phyloP scores from a whole-genome alignment of 2,113 vertebrate species.

The Esox niger region DNA sequence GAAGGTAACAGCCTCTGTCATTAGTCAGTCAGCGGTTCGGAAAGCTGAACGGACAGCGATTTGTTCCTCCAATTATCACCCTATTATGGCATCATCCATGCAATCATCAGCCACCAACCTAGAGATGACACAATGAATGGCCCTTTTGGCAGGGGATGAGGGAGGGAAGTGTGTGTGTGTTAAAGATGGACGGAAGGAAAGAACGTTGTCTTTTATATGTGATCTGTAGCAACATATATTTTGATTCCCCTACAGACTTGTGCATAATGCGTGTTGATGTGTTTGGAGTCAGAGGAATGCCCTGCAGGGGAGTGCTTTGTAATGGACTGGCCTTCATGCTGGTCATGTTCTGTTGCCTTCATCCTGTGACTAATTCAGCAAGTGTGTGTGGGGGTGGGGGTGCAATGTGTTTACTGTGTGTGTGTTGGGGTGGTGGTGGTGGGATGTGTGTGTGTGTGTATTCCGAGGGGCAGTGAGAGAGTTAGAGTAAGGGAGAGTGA shows the following conservation, averaged over 20 bases:
- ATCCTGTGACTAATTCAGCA: no score
- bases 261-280: no score
- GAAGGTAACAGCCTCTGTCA: slow-evolving; percentile 51
- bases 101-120: slow-evolving; percentile 41
- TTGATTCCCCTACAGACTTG: no score
- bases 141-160: neutral
- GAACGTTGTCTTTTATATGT: no score
- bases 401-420: slow-evolving; percentile 16
- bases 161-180: neutral
- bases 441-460: slow-evolving; percentile 6
- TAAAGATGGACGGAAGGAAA: no score
- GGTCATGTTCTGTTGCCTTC: no score
- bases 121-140: slow-evolving; percentile 39
- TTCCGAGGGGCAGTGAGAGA: neutral
- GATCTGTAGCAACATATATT: no score
- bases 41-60: slow-evolving; percentile 56
- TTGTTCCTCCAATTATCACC: slow-evolving; percentile 64
- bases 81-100: slow-evolving; percentile 62
- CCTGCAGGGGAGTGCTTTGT: no score
- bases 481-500: neutral
- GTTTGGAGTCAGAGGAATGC: no score
- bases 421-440: no score
- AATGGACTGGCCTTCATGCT: no score
- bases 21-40: slow-evolving; percentile 66
- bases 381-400: no score